phyloP scores from a whole-genome alignment of 2,113 vertebrate species.

The Carassius carassius region DNA sequence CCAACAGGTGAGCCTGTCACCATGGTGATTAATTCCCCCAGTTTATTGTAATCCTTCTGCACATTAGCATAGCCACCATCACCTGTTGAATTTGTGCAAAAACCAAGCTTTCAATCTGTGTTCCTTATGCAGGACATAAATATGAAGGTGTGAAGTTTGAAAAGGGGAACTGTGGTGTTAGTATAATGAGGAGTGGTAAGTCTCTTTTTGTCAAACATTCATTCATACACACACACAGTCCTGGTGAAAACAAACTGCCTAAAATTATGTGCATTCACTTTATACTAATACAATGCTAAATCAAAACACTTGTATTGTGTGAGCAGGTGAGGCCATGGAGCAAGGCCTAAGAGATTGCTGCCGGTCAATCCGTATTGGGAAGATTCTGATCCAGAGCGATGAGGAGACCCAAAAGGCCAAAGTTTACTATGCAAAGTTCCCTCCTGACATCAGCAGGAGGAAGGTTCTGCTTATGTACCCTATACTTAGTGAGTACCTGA shows the following conservation, averaged over 20 bases:
- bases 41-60: slow-evolving; percentile 27
- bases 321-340: slow-evolving; percentile 95
- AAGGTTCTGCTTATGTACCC: slow-evolving; percentile 99
- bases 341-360: slow-evolving; percentile 95
- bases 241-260: too few relatives aligned
- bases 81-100: background rate
- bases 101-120: slow-evolving; percentile 24
- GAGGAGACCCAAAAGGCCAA: slow-evolving; percentile 97
- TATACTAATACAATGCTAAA: background rate
- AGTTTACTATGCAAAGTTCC: slow-evolving; percentile 98
- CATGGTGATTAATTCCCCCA: slow-evolving; percentile 3
- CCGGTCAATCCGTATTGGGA: slow-evolving; percentile 95
- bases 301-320: background rate
- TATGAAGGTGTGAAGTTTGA: slow-evolving; percentile 98
- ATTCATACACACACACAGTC: too few relatives aligned
- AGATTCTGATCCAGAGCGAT: slow-evolving; percentile 97
- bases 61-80: background rate
- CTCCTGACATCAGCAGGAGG: slow-evolving; percentile 92
- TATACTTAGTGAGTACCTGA: slow-evolving; percentile 80
- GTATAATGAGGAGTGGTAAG: slow-evolving; percentile 99
- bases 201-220: too few relatives aligned
- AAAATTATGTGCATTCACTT: background rate
- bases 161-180: slow-evolving; percentile 98
- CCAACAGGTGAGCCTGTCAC: slow-evolving; percentile 83
- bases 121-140: slow-evolving; percentile 85